phyloP scores from a whole-genome alignment of 2,113 vertebrate species.

The Nipponia nippon region DNA sequence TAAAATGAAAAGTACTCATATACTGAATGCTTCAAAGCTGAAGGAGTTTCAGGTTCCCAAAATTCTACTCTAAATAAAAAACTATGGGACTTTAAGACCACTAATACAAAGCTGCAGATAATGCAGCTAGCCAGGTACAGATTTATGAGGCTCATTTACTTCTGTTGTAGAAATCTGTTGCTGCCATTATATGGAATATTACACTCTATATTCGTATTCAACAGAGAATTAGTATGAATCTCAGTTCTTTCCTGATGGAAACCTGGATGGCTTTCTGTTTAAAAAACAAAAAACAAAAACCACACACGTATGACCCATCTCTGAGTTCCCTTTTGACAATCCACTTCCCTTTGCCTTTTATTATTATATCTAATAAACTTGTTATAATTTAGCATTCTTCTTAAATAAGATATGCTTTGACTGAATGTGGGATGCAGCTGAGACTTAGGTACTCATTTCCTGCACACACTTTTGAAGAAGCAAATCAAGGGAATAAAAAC shows the following conservation, averaged over 20 bases:
- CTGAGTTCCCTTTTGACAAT: background rate
- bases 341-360: background rate
- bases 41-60: background rate
- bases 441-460: background rate
- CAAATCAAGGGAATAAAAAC: background rate
- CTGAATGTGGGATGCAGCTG: background rate
- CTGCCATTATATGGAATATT: background rate
- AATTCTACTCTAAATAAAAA: background rate
- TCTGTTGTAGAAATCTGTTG: background rate
- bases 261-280: background rate
- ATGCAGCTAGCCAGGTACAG: background rate
- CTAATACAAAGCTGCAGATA: background rate
- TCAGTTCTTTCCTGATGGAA: background rate
- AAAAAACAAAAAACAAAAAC: background rate
- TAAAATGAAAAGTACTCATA: background rate
- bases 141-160: background rate
- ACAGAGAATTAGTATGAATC: background rate
- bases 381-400: background rate
- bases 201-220: background rate
- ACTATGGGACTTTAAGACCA: background rate
- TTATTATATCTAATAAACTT: background rate
- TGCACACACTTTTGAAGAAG: background rate
- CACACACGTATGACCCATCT: background rate
- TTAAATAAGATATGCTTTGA: background rate
- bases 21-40: background rate